Conservation (phyloP, 2,113 vertebrate genomes). For the Grammatotria lemairii region DNA sequence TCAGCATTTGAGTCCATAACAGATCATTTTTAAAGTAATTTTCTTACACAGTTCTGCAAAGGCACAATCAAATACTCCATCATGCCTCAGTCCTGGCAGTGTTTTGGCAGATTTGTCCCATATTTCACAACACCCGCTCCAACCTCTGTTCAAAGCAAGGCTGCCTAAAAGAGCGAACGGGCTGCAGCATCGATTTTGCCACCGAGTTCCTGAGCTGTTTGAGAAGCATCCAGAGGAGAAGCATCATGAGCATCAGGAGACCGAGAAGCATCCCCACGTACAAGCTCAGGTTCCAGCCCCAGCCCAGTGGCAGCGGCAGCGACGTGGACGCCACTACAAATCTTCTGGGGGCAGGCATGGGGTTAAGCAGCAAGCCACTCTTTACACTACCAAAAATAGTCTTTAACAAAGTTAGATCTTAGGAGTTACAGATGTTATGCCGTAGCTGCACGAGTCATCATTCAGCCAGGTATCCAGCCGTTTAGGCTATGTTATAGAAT, state of each 20-base stretch:
- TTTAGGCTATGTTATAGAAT: background rate
- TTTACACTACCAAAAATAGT: background rate
- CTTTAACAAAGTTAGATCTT: background rate
- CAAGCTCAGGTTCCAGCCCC: conserved; percentile 83
- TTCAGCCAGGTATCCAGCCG: background rate
- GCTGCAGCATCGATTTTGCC: conserved; percentile 62
- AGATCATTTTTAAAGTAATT: background rate
- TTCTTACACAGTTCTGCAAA: conserved; percentile 27
- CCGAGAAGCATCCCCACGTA: conserved; percentile 80
- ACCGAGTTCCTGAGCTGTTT: conserved; percentile 83
- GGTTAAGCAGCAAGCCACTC: background rate
- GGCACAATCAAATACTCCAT: conserved; percentile 9
- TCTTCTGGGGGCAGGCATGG: conserved; percentile 70
- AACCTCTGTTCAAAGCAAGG: conserved; percentile 57
- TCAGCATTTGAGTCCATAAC: conserved; percentile 5
- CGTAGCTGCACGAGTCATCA: background rate
- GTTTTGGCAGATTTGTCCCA: background rate
- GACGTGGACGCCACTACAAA: conserved; percentile 71
- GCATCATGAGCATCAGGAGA: conserved; percentile 77
- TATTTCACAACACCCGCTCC: conserved; percentile 61
- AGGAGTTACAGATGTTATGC: background rate
- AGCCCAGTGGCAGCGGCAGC: conserved; percentile 73
- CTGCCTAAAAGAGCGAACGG: conserved; percentile 67
- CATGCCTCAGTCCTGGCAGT: background rate
- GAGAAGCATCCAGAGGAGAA: conserved; percentile 84